Evolutionary conservation across 2,797 vertebrate genomes (phyloP), one percentile per base, ranked within the genome.

Genomic region (Trematomus bernacchii): DNA sequence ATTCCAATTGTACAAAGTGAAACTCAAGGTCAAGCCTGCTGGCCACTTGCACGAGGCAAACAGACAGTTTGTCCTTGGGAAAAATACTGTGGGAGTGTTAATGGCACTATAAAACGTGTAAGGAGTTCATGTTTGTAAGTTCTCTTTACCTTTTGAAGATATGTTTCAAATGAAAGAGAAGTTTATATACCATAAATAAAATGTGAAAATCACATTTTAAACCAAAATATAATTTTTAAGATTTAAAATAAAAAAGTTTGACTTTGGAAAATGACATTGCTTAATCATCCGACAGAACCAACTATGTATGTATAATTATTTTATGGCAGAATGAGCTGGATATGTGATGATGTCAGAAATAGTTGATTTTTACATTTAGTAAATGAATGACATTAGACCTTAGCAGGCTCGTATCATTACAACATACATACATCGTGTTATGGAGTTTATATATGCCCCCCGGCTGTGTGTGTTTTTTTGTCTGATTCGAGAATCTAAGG

Each of bases 1-100:
- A 65, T 71, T 82, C 6, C 19, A 48, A 74, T 53, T 54, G 62
- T 11, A 53, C 21, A 48, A 66, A 71, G 67, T 70, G 62, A 57
- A 57, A 55, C 60, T 71, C 19, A 55, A 74, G 71, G 79, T 85
- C 77, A 72, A 71, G 73, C 21, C 80, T 82, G 33, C 27, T 23
- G 71, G 79, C 65, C 52, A 71, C 62, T 53, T 9, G 16, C 21
- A 61, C 8, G 5, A 50, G 7, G 62, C 53, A 55, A 33, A 50
- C 43, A 59, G 18, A 60, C 33, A 55, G 33, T 66, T 66, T 66
- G 76, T 73, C 51, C 71, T 70, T 64, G 1, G 15, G 37, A 66
- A 33, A 47, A 65, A 61, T 48, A 50, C 57, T 30, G 71, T 66
- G 66, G 76, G 79, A 76, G 73, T 76, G 51, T 71, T 40, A 6